A percentile compares a stretch with the other conserved stretches of the same genome.
Evolutionary conservation across 2,113 vertebrate genomes (phyloP).

Genomic region (Girardinichthys multiradiatus): DNA sequence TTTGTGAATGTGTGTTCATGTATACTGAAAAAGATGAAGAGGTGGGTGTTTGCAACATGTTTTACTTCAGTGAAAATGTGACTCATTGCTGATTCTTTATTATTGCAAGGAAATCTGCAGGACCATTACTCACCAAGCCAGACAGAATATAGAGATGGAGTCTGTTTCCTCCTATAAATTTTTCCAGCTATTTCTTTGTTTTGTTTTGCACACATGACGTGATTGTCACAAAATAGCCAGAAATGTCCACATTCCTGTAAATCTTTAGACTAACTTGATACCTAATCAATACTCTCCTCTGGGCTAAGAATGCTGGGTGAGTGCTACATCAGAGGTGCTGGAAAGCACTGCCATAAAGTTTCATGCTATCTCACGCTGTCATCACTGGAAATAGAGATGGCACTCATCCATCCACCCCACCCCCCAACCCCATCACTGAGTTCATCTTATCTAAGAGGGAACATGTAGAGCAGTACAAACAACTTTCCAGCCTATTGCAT

Average conservation of each 20-base stretch:
- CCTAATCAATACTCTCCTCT: background rate
- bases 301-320: background rate
- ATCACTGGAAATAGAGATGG: conserved; percentile 56
- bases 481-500: conserved; percentile 18
- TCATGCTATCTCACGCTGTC: conserved; percentile 59
- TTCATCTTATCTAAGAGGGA: conserved; percentile 49
- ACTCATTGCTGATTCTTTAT: conserved; percentile 70
- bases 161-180: conserved; percentile 45
- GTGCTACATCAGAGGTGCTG: conserved; percentile 15
- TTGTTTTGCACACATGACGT: conserved; percentile 34
- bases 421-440: conserved; percentile 5
- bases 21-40: background rate
- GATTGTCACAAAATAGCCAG: conserved; percentile 23
- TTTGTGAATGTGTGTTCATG: conserved; percentile 8
- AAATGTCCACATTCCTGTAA: conserved; percentile 17
- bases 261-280: conserved; percentile 3
- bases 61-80: conserved; percentile 67
- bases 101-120: conserved; percentile 58
- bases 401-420: conserved; percentile 15
- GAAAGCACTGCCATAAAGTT: conserved; percentile 19
- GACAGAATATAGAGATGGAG: conserved; percentile 33
- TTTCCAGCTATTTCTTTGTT: conserved; percentile 16
- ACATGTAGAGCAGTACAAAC: conserved; percentile 41
- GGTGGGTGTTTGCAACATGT: conserved; percentile 8
- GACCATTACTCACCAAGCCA: conserved; percentile 65